Conservation (phyloP, 2,888 invertebrate species). For the Aproaerema taeniolella region DNA sequence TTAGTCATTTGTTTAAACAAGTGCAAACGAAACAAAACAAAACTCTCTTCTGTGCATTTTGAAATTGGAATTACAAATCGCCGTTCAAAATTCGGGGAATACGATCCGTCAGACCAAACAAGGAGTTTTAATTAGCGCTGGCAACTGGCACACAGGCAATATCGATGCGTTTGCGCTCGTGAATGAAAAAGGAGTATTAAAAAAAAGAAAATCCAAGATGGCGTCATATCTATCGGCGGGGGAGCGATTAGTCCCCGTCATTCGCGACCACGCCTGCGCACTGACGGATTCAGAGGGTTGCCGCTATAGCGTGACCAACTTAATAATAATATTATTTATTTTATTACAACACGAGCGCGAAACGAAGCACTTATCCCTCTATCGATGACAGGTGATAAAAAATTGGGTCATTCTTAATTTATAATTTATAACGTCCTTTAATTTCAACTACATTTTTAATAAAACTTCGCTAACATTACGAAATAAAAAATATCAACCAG, state of each 20-base stretch:
- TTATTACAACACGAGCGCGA: conserved; percentile 13
- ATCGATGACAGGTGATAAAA: conserved; percentile 18
- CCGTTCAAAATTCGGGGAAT: neutral
- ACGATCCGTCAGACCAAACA: conserved; percentile 36
- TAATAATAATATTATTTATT: conserved; percentile 18
- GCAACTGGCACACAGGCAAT: conserved; percentile 22
- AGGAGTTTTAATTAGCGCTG: conserved; percentile 38
- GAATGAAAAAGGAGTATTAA: conserved; percentile 14
- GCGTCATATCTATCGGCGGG: conserved; percentile 49
- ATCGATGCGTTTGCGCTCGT: conserved; percentile 44
- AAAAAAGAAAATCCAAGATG: conserved; percentile 53
- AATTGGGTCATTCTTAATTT: conserved; percentile 25
- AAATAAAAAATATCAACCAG: conserved; percentile 19
- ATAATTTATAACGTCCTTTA: neutral
- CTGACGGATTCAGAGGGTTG: conserved; percentile 35
- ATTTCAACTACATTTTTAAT: conserved; percentile 2
- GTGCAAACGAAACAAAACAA: conserved; percentile 1
- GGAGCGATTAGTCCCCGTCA: conserved; percentile 52
- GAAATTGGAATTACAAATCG: neutral
- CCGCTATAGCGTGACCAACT: conserved; percentile 22
- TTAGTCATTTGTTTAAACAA: neutral
- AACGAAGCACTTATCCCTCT: conserved; percentile 10
- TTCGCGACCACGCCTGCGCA: conserved; percentile 47
- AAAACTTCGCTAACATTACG: neutral
- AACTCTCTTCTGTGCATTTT: neutral